Evolutionary conservation across 2,888 invertebrate species (phyloP), one percentile per base, ranked within the genome.

Genomic region (Parthenolecanium corni): DNA sequence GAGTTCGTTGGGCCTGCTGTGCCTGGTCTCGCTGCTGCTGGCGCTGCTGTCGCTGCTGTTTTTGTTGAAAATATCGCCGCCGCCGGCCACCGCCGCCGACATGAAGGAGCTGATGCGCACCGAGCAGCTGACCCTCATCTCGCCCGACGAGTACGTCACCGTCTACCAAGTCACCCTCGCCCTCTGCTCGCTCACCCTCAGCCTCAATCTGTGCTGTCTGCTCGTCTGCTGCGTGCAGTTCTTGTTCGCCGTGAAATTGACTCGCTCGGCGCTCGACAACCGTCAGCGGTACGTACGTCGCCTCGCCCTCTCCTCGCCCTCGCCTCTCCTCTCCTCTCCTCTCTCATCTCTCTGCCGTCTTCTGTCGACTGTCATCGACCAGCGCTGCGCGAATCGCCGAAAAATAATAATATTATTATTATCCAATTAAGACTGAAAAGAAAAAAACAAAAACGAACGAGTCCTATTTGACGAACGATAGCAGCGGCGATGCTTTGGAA

Each of bases 191-290:
- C 80, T 93, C 71, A 90, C 92, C 66, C 78, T 93, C 58, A 89
- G 89, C 31, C 76, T 93, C 68, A 89, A 93, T 76, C 79, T 93
- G 66, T 91, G 90, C 78, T 93, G 93, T 74, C 79, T 93, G 66
- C 81, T 93, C 69, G 90, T 93, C 71, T 93, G 93, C 79, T 87
- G 91, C 70, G 89, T 92, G 72, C 93, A 94, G 79, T 92, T 91
- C 77, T 81, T 92, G 72, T 92, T 93, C 74, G 89, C 92, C 52
- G 89, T 93, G 68, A 92, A 92, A 77, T 80, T 94, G 74, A 85
- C 90, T 71, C 86, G 89, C 72, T 85, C 89, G 58, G 85, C 87
- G 64, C 86, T 87, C 71, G 87, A 12, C n/a, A n/a, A n/a, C n/a
- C n/a, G n/a, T n/a, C n/a, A n/a, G n/a, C n/a, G n/a, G n/a, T n/a